Base-by-base conservation (phyloP, 2,888 invertebrate species). In the Eupithecia pulchellata region DNA sequence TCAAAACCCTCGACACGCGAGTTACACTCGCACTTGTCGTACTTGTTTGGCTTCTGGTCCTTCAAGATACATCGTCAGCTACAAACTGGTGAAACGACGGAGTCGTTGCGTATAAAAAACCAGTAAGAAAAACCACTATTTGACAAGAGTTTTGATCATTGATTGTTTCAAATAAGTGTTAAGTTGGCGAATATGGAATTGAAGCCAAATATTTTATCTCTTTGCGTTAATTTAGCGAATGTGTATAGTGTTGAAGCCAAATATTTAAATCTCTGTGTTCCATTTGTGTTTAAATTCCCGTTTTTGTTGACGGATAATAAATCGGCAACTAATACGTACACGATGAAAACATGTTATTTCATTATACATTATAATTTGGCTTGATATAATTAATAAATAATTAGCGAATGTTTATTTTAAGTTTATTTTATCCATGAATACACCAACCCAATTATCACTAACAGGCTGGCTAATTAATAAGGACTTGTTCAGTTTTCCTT, bases 231-330 rank as follows among this genome's bases (percentile, higher is more conserved):
- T n/a, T n/a, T n/a, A n/a, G n/a, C 42, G n/a, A 17, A n/a, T 47
- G 20, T 9, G 3, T n/a, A n/a, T n/a, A n/a, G 3, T 20, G 42
- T 20, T 47, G 20, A 20, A 47, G 42, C 20, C 9, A 47, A 20
- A 47, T 47, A 20, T 2, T 67, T 25, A 68, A 57, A 65, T 34
- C 34, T 11, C 55, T 34, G 65, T 42, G n/a, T 8, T 42, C 47
- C 20, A 13, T 52, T 52, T 52, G 4, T 11, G 11, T 52, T 52
- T 4, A 13, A 13, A 25, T 25, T 52, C 13, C 25, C 4, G 52
- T 52, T 52, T 25, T 52, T 25, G 13, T 52, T 52, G 25, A 52
- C 13, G 2, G 3, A 11, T n/a, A 20, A 4, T 20, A 3, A 20
- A 20, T n/a, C n/a, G n/a, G n/a, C n/a, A n/a, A n/a, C 20, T 9